These are phyloP conservation scores for Microctonus aethiopoides DNA, from an alignment of 2,888 invertebrate genomes.

Conservation along the genomic window DNA sequence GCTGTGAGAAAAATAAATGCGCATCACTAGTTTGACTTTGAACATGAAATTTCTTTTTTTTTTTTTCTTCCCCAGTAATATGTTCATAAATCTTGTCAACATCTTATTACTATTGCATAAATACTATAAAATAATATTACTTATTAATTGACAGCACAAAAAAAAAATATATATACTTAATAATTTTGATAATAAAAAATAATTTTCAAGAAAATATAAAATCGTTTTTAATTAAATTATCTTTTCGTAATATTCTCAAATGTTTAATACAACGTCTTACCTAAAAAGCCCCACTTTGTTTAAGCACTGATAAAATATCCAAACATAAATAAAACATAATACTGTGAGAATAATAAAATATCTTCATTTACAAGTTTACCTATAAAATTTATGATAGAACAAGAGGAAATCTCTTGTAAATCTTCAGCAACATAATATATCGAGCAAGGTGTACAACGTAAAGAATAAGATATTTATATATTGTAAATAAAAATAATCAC, in stretches of 20 bases:
- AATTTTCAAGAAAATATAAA: too few relatives aligned
- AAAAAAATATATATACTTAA: too few relatives aligned
- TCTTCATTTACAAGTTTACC: neutral
- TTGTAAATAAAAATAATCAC: constrained; percentile 24
- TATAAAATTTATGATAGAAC: neutral
- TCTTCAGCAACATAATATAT: neutral
- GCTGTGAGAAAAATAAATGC: neutral
- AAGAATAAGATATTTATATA: constrained; percentile 5
- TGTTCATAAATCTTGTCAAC: neutral
- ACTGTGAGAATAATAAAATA: neutral
- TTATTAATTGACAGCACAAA: too few relatives aligned
- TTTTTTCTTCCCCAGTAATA: neutral
- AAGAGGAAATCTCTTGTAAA: neutral
- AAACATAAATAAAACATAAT: neutral
- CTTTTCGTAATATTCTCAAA: too few relatives aligned
- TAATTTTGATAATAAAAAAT: too few relatives aligned
- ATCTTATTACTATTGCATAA: too few relatives aligned
- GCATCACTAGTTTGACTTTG: neutral
- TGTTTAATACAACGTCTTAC: too few relatives aligned
- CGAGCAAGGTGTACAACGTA: constrained; percentile 1
- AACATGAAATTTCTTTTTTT: neutral
- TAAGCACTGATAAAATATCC: neutral
- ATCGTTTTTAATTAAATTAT: too few relatives aligned
- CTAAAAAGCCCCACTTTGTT: neutral
- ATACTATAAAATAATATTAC: too few relatives aligned